Evolutionary conservation across 30 jellyfish, hydroid and myxozoan genomes (phyloP).

Genomic region (Rhopilema esculentum): DNA sequence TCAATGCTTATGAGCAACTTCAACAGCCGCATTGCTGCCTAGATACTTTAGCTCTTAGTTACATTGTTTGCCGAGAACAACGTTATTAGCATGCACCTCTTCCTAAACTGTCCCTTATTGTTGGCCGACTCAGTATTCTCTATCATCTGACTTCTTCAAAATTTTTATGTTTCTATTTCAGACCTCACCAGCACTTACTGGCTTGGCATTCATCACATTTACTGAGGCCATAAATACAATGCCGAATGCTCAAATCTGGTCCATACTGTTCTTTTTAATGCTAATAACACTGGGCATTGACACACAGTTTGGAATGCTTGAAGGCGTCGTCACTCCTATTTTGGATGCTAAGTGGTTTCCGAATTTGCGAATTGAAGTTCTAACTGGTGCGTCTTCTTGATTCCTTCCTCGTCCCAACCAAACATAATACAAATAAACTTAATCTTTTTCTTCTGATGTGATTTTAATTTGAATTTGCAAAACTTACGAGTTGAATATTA

Average conservation of each 20-base stretch:
- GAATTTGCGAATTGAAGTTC: conserved; percentile 80
- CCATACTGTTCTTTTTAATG: conserved; percentile 89
- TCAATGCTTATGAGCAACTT: no score
- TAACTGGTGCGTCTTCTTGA: conserved; percentile 77
- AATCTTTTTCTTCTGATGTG: no score
- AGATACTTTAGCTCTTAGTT: no score
- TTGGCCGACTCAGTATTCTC: no score
- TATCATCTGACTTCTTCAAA: neutral
- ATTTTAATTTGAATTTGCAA: no score
- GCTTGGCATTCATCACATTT: conserved; percentile 94
- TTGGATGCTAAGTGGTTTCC: conserved; percentile 93
- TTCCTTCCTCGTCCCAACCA: neutral
- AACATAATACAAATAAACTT: no score
- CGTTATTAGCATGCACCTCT: no score
- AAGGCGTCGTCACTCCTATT: conserved; percentile 94
- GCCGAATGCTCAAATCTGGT: conserved; percentile 97
- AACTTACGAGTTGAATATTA: no score
- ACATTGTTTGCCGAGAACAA: no score
- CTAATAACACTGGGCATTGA: conserved; percentile 91
- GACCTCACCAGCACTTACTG: conserved; percentile 92
- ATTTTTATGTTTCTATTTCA: conserved; percentile 4
- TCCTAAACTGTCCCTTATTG: no score
- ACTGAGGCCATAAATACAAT: conserved; percentile 96
- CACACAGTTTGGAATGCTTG: conserved; percentile 97
- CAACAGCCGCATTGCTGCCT: no score